Base-by-base conservation (phyloP, 37 sponge, comb jelly and placozoan species). In the Petrosia ficiformis region DNA sequence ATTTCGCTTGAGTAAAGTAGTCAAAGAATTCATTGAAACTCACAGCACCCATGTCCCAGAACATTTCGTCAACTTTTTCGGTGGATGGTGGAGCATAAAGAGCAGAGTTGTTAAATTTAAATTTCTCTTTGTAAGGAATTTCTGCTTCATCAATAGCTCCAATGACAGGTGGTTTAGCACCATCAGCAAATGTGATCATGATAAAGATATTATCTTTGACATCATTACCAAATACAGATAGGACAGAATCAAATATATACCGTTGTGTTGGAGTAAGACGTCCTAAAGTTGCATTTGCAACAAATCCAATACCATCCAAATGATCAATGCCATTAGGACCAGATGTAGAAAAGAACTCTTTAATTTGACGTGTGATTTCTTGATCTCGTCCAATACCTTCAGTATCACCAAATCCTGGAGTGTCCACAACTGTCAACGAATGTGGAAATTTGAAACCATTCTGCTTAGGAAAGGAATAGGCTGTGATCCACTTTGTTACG, bases 91-190 rank as follows among this genome's bases (percentile, higher is more conserved):
- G 4, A n/a, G 65, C 61, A 38, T 72, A 89, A 32, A 89, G 44
- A 33, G 83, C 89, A 26, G 89, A 89, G 59, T 89, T 89, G 65
- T 89, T 89, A 60, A 89, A 82, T 28, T 68, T 78, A 57, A 83
- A 82, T 11, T 4, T 4, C 39, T 57, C 59, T 28, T 28, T 21
- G 30, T 44, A 73, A 2, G 61, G 73, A 16, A 87, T 71, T 4
- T 52, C 66, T 44, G 82, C 82, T 66, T 41, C 82, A 0, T 82
- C 40, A 24, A 87, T 40, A 24, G 82, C 88, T 38, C 44, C 65
- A 36, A 87, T 25, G 0, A 87, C 88, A 33, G 77, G 78, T 11
- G 82, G 88, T 10, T 31, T 58, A 29, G 52, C 39, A 4, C 74
- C 82, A 87, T 87, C 88, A 56, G 82, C 78, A 37, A 87, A 87